Percentiles rank a stretch among this genome's conserved stretches.
These are phyloP conservation scores for Oreonectes daqikongensis DNA, from an alignment of 2,797 vertebrate species.

Conservation along the genomic window DNA sequence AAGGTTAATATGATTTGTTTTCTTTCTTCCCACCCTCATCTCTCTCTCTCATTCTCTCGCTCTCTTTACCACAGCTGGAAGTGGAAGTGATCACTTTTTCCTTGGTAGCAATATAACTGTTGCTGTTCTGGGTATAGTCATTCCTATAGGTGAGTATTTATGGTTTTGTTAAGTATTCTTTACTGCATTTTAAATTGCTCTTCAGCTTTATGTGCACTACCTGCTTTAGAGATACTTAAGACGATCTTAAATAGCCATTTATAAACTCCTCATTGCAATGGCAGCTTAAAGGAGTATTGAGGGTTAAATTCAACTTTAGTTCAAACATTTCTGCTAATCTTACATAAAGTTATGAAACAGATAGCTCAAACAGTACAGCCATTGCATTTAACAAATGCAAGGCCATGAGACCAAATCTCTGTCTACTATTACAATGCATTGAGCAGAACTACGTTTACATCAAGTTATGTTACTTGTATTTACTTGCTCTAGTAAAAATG, in stretches of 20 bases:
- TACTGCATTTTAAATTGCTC: constrained; percentile 38
- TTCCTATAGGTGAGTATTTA: constrained; percentile 90
- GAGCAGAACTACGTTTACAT: background rate
- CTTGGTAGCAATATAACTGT: constrained; percentile 92
- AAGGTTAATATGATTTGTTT: background rate
- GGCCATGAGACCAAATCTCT: background rate
- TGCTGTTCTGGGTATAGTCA: constrained; percentile 90
- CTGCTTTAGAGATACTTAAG: constrained; percentile 45
- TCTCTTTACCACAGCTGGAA: constrained; percentile 78
- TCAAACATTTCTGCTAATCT: background rate
- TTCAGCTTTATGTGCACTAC: constrained; percentile 38
- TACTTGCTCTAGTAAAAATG: background rate
- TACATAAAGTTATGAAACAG: no score
- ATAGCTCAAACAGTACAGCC: no score
- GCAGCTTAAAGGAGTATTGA: background rate
- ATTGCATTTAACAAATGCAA: background rate
- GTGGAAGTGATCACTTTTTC: constrained; percentile 83
- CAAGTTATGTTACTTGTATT: background rate
- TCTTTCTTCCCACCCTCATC: background rate
- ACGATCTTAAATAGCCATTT: constrained; percentile 38
- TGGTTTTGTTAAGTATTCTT: constrained; percentile 23
- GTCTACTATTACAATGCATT: background rate
- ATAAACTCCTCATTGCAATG: constrained; percentile 12
- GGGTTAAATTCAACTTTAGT: constrained; percentile 6
- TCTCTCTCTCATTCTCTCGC: constrained; percentile 23